A percentile compares a stretch with the other conserved stretches of the same genome.
These are phyloP conservation scores for Eulacestoma nigropectus DNA, from an alignment of 2,113 vertebrate species.

Conservation along the genomic window DNA sequence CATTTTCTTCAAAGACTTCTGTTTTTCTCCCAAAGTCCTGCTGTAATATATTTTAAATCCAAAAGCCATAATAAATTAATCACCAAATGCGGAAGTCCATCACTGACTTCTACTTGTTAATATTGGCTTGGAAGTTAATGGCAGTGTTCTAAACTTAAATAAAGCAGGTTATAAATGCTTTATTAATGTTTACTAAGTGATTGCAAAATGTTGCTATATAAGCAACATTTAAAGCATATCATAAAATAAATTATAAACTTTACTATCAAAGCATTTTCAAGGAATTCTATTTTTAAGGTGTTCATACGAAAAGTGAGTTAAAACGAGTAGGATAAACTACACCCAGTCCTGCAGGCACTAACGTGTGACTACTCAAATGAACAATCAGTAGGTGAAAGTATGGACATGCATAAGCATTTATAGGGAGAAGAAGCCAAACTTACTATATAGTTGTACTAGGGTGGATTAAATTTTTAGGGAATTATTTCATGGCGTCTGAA, in stretches of 20 bases:
- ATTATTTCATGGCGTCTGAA: background rate
- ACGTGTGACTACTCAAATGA: background rate
- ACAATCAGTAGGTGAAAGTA: background rate
- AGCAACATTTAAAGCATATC: background rate
- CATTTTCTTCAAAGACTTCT: background rate
- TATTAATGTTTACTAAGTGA: slow-evolving; percentile 30
- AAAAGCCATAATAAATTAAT: background rate
- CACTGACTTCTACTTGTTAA: background rate
- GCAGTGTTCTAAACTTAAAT: background rate
- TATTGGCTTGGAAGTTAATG: background rate
- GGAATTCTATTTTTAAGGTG: background rate
- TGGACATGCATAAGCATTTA: background rate
- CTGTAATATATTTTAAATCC: background rate
- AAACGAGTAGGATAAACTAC: background rate
- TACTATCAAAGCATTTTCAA: background rate
- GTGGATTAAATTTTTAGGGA: background rate
- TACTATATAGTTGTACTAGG: background rate
- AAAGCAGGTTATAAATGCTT: background rate
- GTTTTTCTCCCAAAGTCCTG: background rate
- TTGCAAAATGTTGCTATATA: background rate
- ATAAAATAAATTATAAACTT: background rate
- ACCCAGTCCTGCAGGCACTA: background rate
- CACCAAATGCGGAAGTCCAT: background rate
- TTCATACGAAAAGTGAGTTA: background rate
- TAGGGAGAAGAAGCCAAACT: background rate